Conservation (phyloP, 1,140 invertebrate genomes). For the Ericerus pela region DNA sequence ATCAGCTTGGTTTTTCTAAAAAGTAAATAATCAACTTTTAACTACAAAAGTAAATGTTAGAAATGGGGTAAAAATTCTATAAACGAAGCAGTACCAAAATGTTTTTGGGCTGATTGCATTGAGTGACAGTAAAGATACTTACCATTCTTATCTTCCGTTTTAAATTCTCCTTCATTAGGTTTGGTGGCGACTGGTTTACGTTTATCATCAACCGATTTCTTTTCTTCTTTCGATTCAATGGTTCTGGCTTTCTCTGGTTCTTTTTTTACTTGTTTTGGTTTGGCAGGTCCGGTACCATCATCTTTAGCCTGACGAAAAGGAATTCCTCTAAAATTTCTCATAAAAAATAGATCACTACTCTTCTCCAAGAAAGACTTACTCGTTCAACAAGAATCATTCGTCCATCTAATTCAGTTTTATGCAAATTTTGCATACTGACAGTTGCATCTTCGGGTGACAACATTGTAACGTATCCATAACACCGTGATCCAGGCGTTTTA, state of each 20-base stretch:
- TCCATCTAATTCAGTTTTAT: constrained; percentile 80
- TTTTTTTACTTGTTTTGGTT: constrained; percentile 18
- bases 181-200: background rate
- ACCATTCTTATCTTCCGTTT: constrained; percentile 11
- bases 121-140: too few species aligned
- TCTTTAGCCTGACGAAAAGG: constrained; percentile 22
- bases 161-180: background rate
- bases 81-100: too few species aligned
- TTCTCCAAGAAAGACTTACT: constrained; percentile 28
- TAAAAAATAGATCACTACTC: background rate
- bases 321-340: constrained; percentile 2
- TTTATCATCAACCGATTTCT: background rate
- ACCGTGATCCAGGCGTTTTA: constrained; percentile 70
- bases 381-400: constrained; percentile 86
- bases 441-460: constrained; percentile 70
- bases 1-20: too few species aligned
- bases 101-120: too few species aligned
- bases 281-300: constrained; percentile 22
- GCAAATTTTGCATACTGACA: constrained; percentile 74
- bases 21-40: too few species aligned
- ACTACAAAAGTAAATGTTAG: too few species aligned
- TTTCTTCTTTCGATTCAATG: background rate
- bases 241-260: constrained; percentile 21
- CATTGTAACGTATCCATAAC: constrained; percentile 93
- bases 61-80: too few species aligned